Evolutionary conservation across 2,797 vertebrate genomes (phyloP), one percentile per base, ranked within the genome.

Genomic region (Nothura maculosa): DNA sequence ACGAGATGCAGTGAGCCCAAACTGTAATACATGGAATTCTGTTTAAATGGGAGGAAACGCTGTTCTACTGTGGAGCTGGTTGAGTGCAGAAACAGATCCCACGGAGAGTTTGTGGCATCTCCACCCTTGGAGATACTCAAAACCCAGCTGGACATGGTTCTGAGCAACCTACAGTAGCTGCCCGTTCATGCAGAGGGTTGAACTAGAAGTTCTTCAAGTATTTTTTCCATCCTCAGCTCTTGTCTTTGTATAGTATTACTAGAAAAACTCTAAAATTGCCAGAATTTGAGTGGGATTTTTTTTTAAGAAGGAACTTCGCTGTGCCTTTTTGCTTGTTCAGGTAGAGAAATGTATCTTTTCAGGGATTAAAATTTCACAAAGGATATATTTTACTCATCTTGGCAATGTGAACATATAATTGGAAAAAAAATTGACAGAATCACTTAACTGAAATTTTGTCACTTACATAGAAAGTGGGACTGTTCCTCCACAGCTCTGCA

Each of bases 361-460:
- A 78, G 54, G 48, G n/a, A 55, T 89, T 66, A 76, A 89, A 79
- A 52, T 82, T 93, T 84, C 72, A 79, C 40, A 81, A 80, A 87
- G 68, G 73, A 62, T 91, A 68, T 1, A 0, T 92, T 91, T 88
- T 88, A 93, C 90, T 28, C 73, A 86, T 10, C 93, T 93, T 90
- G 78, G 57, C 90, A 94, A 86, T 84, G 78, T 95, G 94, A 96
- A 87, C 81, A 55, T 85, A 40, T 82, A 94, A 95, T 92, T 94
- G 95, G 54, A 92, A 92, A 91, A 79, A 87, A 91, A 92, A 89
- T 66, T 91, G 58, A 64, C 34, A 67, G 80, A 93, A 54, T 93
- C 83, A 72, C 32, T 83, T 93, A 34, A 38, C 20, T 74, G 18
- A 25, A 80, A 1, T 84, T 92, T 34, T 85, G 28, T 75, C 67